Evolutionary conservation across 1,140 invertebrate species (phyloP).

Genomic region (Pygmarrhopalites habei): DNA sequence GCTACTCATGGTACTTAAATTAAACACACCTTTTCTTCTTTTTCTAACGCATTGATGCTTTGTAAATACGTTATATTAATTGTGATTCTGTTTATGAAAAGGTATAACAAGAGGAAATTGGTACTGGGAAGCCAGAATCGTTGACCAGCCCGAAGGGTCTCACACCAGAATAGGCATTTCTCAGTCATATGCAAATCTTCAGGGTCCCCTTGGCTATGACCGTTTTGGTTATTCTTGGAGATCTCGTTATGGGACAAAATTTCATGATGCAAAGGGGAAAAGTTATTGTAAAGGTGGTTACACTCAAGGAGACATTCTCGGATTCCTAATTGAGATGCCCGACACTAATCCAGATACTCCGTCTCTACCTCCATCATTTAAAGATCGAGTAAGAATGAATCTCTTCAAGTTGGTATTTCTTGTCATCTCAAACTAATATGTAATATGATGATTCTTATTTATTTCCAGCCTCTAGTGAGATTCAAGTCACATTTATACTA

Average conservation of each 20-base stretch:
- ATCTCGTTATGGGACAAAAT: conserved; percentile 78
- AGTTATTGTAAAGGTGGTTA: conserved; percentile 74
- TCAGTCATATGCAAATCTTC: conserved; percentile 86
- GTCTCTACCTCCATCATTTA: conserved; percentile 79
- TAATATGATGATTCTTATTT: no score
- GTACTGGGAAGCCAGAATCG: conserved; percentile 92
- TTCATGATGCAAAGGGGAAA: conserved; percentile 90
- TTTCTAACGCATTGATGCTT: no score
- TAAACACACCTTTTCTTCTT: no score
- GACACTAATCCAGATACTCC: conserved; percentile 50
- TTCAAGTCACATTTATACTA: conserved; percentile 97
- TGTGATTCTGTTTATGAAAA: conserved; percentile 43
- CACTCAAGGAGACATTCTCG: conserved; percentile 85
- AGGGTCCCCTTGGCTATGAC: conserved; percentile 78
- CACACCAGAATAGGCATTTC: conserved; percentile 91
- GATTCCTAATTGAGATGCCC: conserved; percentile 79
- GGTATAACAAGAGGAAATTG: conserved; percentile 77
- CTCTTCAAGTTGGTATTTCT: no score
- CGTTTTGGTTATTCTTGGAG: conserved; percentile 98
- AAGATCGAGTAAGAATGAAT: conserved; percentile 85
- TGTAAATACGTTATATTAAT: no score
- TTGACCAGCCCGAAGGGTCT: conserved; percentile 89
- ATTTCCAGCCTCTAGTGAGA: conserved; percentile 80
- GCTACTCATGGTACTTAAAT: conserved; percentile 94
- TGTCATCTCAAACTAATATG: no score